Evolutionary conservation across 2,888 invertebrate species (phyloP).

Genomic region (Ashinkailepas kermadecensis): DNA sequence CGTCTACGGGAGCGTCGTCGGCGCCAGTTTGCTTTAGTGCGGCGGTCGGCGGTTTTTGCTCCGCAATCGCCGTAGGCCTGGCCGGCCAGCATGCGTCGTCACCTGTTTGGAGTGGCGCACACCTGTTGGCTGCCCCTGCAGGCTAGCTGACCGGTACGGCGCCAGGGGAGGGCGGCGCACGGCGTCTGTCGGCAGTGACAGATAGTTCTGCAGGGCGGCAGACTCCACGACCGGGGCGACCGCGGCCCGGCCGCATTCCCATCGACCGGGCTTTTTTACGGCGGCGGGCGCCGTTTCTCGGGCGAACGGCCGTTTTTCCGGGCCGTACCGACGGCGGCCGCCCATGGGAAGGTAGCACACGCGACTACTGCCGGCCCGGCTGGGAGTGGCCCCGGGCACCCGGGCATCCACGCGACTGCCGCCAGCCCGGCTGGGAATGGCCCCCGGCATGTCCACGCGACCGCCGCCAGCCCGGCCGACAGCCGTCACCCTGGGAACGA

Average conservation of each 20-base stretch:
- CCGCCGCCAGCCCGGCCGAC: not conserved
- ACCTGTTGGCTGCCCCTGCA: not conserved
- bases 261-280: not conserved
- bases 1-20: not conserved
- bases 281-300: not conserved
- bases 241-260: not conserved
- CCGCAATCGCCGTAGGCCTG: not conserved
- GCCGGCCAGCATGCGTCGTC: not conserved
- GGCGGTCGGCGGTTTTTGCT: not conserved
- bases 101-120: not conserved
- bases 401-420: too few species aligned
- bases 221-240: not conserved
- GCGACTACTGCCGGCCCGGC: too few species aligned
- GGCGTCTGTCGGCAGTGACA: not conserved
- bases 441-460: not conserved
- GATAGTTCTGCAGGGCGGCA: not conserved
- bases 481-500: not conserved
- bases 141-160: too few species aligned
- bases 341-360: not conserved
- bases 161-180: not conserved
- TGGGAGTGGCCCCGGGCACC: too few species aligned
- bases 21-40: not conserved
- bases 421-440: not conserved
- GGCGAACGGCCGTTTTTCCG: constrained; percentile 10
- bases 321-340: not conserved